phyloP scores from a whole-genome alignment of 2,797 vertebrate species.

The Euthynnus affinis region DNA sequence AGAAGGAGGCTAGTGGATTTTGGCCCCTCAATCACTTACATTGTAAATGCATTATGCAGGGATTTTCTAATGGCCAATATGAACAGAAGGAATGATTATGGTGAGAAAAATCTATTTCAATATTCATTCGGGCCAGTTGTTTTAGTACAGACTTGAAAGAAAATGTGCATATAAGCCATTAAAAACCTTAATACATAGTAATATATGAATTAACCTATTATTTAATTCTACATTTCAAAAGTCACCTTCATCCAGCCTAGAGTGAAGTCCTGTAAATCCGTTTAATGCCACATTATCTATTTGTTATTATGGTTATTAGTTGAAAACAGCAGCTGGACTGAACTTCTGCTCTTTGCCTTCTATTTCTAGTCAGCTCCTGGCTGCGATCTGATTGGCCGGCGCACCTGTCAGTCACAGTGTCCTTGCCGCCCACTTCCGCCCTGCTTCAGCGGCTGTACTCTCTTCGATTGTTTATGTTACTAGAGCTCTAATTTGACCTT shows the following conservation, averaged over 20 bases:
- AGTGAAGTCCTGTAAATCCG: not conserved
- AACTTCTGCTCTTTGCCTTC: constrained; percentile 20
- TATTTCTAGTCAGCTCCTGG: constrained; percentile 15
- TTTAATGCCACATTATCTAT: constrained; percentile 16
- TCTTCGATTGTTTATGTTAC: constrained; percentile 69
- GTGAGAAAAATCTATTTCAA: too few relatives aligned
- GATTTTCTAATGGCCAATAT: too few relatives aligned
- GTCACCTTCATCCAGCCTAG: not conserved
- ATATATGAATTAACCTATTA: not conserved
- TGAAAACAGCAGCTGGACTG: constrained; percentile 27
- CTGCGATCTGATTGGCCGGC: constrained; percentile 69
- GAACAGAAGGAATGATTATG: too few relatives aligned
- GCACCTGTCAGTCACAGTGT: constrained; percentile 71
- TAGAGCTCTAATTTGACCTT: constrained; percentile 36
- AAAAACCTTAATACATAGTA: not conserved
- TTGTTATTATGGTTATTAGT: not conserved
- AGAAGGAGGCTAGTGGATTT: too few relatives aligned
- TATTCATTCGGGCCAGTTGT: too few relatives aligned
- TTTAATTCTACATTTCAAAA: not conserved
- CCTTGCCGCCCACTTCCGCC: constrained; percentile 80
- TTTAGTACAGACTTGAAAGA: not conserved
- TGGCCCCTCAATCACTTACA: too few relatives aligned
- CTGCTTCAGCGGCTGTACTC: constrained; percentile 44
- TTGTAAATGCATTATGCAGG: too few relatives aligned
- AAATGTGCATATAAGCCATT: not conserved